Base-by-base conservation (phyloP, 2,888 invertebrate species). In the Drosophila basisetae region DNA sequence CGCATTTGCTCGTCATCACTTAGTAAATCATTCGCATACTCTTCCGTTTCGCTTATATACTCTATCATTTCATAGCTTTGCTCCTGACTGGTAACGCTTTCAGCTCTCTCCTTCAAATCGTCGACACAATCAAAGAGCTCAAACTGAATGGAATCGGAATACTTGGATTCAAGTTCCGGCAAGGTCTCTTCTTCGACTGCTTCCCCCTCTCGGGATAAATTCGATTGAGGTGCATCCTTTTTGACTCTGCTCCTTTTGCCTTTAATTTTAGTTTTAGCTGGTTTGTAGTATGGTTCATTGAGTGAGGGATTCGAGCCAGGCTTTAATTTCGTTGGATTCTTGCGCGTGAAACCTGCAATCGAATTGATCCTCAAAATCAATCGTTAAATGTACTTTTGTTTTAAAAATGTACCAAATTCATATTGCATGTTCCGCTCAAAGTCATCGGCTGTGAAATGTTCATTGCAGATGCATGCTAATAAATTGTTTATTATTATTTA, bases 341-440 rank as follows among this genome's bases (percentile, higher is more conserved):
- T 83, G 2, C 76, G 63, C 1, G 70, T 71, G 13, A 83, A 83
- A 1, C 83, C 83, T 79, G 30, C 10, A 71, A 49, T 9, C 3
- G 7, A 10, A 1, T 31, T n/a, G 18, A 9, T 10, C 9, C 28
- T 37, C 10, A 16, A 58, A 62, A 16, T n/a, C 33, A 25, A 11
- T n/a, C 11, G 25, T 0, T 22, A 16, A n/a, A 16, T 50, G 5
- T 13, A 11, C 13, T 28, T 16, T 7, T 9, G 4, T 28, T 33
- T 61, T 25, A 37, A 28, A 4, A 16, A 41, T 25, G 64, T 56
- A 82, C 82, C 82, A n/a, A 84, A 41, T 53, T 87, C 84, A 55
- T 69, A 84, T 73, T 84, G 80, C 75, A 85, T 68, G 68, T 85
- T 87, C 0, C 84, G 61, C 43, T 84, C 74, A 58, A 84, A 84